Percentiles rank a stretch among this genome's conserved stretches.
Evolutionary conservation across 2,888 invertebrate species (phyloP).

Genomic region (Agriopis leucophaearia): DNA sequence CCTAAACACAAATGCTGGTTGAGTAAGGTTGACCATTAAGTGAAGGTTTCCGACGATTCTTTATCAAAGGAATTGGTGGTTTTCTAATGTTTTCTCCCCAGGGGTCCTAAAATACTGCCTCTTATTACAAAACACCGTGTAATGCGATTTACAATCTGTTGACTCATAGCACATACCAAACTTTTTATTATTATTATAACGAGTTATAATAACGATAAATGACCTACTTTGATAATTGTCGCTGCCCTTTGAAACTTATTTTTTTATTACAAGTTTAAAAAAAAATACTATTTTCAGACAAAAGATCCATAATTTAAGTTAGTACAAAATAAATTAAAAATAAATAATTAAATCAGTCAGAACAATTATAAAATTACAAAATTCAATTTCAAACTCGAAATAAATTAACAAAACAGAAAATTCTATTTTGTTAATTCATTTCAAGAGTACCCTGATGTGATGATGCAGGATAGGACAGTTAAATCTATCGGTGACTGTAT

Average conservation of each 20-base stretch:
- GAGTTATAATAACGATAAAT: not conserved
- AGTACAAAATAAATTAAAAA: too few species aligned
- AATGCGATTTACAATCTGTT: not conserved
- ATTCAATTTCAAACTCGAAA: too few species aligned
- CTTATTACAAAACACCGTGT: not conserved
- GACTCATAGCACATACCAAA: not conserved
- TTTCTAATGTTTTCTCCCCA: slow-evolving; percentile 10
- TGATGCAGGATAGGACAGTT: too few species aligned
- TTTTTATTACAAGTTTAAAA: not conserved
- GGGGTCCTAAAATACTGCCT: slow-evolving; percentile 1
- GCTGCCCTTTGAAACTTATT: not conserved
- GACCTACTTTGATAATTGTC: not conserved
- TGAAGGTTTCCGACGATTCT: slow-evolving; percentile 17
- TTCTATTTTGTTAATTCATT: too few species aligned
- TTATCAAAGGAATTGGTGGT: slow-evolving; percentile 9
- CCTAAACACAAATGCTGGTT: slow-evolving; percentile 21
- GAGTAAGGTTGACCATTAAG: slow-evolving; percentile 29
- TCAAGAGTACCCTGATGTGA: too few species aligned
- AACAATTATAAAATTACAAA: too few species aligned
- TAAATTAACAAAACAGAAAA: too few species aligned
- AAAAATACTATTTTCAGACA: too few species aligned
- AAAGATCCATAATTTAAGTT: too few species aligned
- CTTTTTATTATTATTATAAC: not conserved
- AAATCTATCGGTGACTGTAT: too few species aligned
- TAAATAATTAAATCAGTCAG: too few species aligned